A percentile compares a stretch with the other conserved stretches of the same genome.
These are phyloP conservation scores for Operophtera brumata DNA, from an alignment of 2,888 invertebrate genomes.

Conservation along the genomic window DNA sequence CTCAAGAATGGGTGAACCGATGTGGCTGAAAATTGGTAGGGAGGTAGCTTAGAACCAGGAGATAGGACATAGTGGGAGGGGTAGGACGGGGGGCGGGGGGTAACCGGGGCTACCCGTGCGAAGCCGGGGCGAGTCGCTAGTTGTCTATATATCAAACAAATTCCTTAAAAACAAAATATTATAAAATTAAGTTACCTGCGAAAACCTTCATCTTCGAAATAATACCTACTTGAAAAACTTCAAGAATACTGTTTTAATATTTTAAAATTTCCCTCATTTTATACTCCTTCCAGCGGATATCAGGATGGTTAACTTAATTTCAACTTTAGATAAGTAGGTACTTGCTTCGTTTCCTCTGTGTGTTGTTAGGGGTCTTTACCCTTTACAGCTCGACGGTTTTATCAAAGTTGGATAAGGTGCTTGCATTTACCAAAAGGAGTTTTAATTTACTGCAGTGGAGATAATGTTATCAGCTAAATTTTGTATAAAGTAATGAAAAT, in stretches of 20 bases:
- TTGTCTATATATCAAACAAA: too few species aligned
- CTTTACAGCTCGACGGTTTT: background rate
- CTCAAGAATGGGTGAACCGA: too few species aligned
- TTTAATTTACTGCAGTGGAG: constrained; percentile 16
- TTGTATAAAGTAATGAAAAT: background rate
- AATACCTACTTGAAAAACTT: background rate
- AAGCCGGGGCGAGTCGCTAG: too few species aligned
- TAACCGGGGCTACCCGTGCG: too few species aligned
- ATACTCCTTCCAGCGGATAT: background rate
- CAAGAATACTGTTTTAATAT: background rate
- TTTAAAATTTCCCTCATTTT: background rate
- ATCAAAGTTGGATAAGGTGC: constrained; percentile 5
- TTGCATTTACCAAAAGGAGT: constrained; percentile 4
- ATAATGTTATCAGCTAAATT: background rate
- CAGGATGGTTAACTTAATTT: constrained; percentile 1
- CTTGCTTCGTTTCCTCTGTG: background rate
- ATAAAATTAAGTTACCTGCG: background rate
- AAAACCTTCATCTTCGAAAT: background rate
- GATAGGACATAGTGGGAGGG: too few species aligned
- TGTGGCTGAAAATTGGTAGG: too few species aligned
- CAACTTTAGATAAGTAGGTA: background rate
- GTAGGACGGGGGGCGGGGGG: too few species aligned
- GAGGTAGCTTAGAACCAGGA: too few species aligned
- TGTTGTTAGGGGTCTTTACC: background rate
- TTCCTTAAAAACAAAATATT: too few species aligned